Conservation (phyloP, 1,140 invertebrate species). For the Saccostrea echinata region DNA sequence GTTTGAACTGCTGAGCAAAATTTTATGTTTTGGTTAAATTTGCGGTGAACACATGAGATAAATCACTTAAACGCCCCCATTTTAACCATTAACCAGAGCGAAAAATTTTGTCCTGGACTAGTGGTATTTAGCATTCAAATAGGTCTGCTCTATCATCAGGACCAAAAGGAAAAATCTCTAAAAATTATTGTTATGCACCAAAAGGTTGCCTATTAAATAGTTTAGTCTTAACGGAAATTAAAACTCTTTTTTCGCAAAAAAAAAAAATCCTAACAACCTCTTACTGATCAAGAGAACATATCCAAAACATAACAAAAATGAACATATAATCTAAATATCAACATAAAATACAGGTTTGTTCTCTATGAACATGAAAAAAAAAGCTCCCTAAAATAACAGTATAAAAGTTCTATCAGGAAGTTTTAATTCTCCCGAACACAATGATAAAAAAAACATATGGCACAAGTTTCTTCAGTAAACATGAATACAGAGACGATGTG, state of each 20-base stretch:
- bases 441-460: conserved; percentile 31
- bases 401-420: conserved; percentile 23
- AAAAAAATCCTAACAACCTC: conserved; percentile 10
- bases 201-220: background rate
- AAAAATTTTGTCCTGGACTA: background rate
- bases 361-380: conserved; percentile 22
- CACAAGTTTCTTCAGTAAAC: conserved; percentile 29
- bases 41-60: background rate
- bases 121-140: background rate
- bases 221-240: background rate
- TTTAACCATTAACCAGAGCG: background rate
- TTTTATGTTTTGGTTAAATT: background rate
- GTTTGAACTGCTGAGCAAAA: conserved; percentile 16
- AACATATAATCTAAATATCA: background rate
- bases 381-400: conserved; percentile 14
- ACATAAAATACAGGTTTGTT: conserved; percentile 21
- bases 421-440: background rate
- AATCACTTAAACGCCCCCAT: background rate
- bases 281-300: conserved; percentile 3
- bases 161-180: background rate
- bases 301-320: background rate
- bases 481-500: conserved; percentile 27
- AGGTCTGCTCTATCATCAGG: background rate
- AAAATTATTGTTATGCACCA: background rate
- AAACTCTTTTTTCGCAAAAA: background rate